Evolutionary conservation across 30 jellyfish, hydroid and myxozoan species (phyloP).

Genomic region (Hydra vulgaris): DNA sequence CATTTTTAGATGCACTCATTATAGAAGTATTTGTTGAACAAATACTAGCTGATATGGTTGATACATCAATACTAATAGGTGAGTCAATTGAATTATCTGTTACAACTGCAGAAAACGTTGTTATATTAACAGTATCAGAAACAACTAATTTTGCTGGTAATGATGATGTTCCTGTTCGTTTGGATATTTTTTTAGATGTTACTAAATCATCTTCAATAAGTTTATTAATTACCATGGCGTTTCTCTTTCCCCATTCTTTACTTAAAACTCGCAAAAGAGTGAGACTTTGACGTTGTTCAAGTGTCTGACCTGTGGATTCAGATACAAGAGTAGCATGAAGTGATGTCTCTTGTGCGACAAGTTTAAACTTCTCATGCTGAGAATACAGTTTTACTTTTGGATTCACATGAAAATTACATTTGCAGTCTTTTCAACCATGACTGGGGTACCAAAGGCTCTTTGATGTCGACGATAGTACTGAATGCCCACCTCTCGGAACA

Average conservation of each 20-base stretch:
- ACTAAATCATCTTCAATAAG: not conserved
- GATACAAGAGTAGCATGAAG: not conserved
- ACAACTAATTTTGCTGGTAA: not conserved
- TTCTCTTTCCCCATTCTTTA: not conserved
- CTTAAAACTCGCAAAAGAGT: not conserved
- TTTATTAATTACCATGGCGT: not conserved
- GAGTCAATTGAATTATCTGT: no score
- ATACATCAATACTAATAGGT: no score
- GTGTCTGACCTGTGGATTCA: not conserved
- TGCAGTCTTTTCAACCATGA: no score
- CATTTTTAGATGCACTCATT: no score
- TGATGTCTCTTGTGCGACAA: not conserved
- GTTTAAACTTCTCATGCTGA: not conserved
- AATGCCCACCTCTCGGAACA: no score
- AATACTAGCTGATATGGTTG: no score
- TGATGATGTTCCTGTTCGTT: not conserved
- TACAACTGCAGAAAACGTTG: no score
- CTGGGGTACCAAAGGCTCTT: no score
- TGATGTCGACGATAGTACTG: no score
- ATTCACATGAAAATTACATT: no score
- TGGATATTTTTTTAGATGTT: not conserved
- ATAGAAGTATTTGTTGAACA: no score
- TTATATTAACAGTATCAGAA: no score
- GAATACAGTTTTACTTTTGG: not conserved
- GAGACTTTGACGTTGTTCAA: not conserved